Evolutionary conservation across 2,797 vertebrate species (phyloP).

Genomic region (Propithecus perrieri): DNA sequence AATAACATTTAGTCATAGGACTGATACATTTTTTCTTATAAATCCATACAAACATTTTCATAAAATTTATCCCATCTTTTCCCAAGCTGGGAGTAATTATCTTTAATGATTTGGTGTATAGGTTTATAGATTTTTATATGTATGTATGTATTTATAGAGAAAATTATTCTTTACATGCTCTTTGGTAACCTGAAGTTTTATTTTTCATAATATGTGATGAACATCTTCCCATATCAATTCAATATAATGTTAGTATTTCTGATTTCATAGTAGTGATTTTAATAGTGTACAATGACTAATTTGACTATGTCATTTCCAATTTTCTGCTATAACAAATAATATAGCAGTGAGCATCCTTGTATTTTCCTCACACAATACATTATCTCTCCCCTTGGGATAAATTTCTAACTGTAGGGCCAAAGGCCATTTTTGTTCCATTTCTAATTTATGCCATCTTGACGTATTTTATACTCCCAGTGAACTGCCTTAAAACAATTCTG

Average conservation of each 20-base stretch:
- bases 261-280: not conserved
- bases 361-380: not conserved
- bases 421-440: slow-evolving; percentile 14
- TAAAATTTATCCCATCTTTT: not conserved
- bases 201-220: not conserved
- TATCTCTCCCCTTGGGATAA: not conserved
- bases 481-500: not conserved
- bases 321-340: not conserved
- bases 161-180: not conserved
- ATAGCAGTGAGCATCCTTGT: not conserved
- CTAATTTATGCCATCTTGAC: not conserved
- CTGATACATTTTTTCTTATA: not conserved
- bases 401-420: slow-evolving; percentile 9
- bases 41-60: not conserved
- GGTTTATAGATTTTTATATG: not conserved
- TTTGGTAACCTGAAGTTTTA: not conserved
- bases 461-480: not conserved
- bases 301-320: not conserved
- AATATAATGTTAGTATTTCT: not conserved
- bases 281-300: not conserved
- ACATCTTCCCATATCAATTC: not conserved
- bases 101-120: not conserved
- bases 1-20: not conserved
- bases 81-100: not conserved
- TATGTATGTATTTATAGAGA: not conserved